Conservation (phyloP, 2,888 invertebrate species). For the Acanthopleura granulata region DNA sequence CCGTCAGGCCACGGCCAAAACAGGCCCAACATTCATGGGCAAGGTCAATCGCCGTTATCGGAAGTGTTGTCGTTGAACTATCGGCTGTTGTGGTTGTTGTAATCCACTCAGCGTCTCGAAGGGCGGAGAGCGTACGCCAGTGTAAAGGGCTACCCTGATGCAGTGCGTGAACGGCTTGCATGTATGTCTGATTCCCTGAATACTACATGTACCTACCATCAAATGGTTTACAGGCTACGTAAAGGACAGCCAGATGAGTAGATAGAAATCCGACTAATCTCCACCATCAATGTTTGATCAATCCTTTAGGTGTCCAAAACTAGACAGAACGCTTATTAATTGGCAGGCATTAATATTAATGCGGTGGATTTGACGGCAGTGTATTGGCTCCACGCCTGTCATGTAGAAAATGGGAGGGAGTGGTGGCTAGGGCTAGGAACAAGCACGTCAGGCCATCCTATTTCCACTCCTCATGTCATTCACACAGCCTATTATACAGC, state of each 20-base stretch:
- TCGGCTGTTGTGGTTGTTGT: slow-evolving; percentile 1
- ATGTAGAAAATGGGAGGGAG: background rate
- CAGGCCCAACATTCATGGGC: no score
- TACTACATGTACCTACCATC: no score
- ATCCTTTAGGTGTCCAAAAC: slow-evolving; percentile 16
- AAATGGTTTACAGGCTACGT: no score
- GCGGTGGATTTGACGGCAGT: background rate
- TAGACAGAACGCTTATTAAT: slow-evolving; percentile 19
- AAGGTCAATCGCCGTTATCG: slow-evolving; percentile 3
- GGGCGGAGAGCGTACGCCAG: no score
- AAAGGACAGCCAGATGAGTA: background rate
- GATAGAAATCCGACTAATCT: slow-evolving; percentile 14
- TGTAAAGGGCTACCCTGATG: no score
- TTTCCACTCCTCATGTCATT: slow-evolving; percentile 16
- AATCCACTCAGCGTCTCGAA: background rate
- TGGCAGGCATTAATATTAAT: slow-evolving; percentile 15
- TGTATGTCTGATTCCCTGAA: no score
- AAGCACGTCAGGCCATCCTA: slow-evolving; percentile 8
- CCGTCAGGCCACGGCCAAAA: no score
- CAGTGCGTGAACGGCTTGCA: no score
- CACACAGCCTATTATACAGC: slow-evolving; percentile 8
- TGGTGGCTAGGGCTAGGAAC: background rate
- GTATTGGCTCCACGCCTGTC: slow-evolving; percentile 12
- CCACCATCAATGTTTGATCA: slow-evolving; percentile 17
- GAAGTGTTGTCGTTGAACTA: background rate